Base-by-base conservation (phyloP, 1,140 invertebrate genomes). In the Spodoptera litura region DNA sequence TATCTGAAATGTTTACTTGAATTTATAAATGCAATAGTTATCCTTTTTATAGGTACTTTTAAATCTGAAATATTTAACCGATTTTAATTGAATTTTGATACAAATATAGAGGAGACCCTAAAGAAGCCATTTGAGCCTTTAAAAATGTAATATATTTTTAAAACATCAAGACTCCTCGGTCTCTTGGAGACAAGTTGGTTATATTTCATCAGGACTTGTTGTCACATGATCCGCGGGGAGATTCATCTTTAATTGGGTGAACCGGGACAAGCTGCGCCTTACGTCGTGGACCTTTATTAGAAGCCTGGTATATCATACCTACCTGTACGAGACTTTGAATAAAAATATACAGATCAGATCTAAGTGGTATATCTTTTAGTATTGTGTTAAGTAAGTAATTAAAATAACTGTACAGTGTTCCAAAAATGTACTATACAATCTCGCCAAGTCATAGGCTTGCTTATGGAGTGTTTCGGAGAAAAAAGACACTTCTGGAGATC, bases 211-310 rank as follows among this genome's bases (percentile, higher is more conserved):
- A 81, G 82, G 85, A 71, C 82, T 83, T 88, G 85, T 88, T 89
- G 89, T 90, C 88, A 90, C 88, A 86, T 90, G 89, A 91, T 88
- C 82, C 85, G 83, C 83, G 81, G 85, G 79, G 81, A 88, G 89
- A 89, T 91, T 89, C 89, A 88, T 89, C 87, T 90, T 89, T 91
- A 90, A 90, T 91, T 91, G 89, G 88, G 84, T 89, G 88, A 90
- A 85, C 81, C 83, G 81, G 77, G 71, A 78, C 66, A 74, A 66
- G 75, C 64, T 80, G 77, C 66, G 78, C 77, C 62, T 75, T 85
- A 78, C 78, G 79, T 74, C 86, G 78, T 82, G 81, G 78, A 53
- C 82, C 81, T 85, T 87, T 83, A 85, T 86, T 84, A 82, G 71
- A 79, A 83, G 64, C 70, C 38, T 78, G 75, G 25, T 71, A 72